Evolutionary conservation across 2,888 invertebrate species (phyloP).

Genomic region (Arrhopalites spinosus): DNA sequence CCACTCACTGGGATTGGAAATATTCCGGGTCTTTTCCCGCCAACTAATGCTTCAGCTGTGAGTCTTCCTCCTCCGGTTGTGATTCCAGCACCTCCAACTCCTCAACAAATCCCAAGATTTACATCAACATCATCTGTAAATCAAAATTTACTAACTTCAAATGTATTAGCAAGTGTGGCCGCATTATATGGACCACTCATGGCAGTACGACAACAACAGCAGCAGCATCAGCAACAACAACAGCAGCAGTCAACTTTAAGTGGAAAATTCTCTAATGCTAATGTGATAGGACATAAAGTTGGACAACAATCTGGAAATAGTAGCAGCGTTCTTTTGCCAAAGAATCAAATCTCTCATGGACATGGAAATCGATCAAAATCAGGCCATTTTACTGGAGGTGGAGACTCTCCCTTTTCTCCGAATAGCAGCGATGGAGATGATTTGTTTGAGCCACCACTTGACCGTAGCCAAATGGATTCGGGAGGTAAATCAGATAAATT

Average conservation of each 20-base stretch:
- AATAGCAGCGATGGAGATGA: slow-evolving; percentile 88
- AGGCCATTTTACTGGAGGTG: slow-evolving; percentile 28
- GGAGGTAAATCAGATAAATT: slow-evolving; percentile 13
- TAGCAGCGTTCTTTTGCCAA: slow-evolving; percentile 43
- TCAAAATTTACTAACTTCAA: slow-evolving; percentile 40
- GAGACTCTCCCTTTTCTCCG: slow-evolving; percentile 79
- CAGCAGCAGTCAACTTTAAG: slow-evolving; percentile 64
- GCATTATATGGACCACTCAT: slow-evolving; percentile 46
- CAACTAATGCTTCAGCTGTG: slow-evolving; percentile 3
- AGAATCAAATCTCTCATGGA: slow-evolving; percentile 43
- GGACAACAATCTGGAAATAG: slow-evolving; percentile 12
- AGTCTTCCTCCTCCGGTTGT: slow-evolving; percentile 39
- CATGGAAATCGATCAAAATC: slow-evolving; percentile 13
- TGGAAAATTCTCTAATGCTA: slow-evolving; percentile 62
- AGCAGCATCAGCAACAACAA: slow-evolving; percentile 58
- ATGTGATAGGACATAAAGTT: slow-evolving; percentile 36
- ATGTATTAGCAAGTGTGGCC: slow-evolving; percentile 51
- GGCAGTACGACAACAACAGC: slow-evolving; percentile 57
- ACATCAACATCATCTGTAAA: slow-evolving; percentile 20
- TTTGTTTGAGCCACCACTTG: slow-evolving; percentile 76
- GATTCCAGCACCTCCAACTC: slow-evolving; percentile 44
- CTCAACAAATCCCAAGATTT: slow-evolving; percentile 31
- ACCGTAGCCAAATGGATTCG: slow-evolving; percentile 29
- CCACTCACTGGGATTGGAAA: slow-evolving; percentile 46
- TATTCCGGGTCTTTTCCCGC: slow-evolving; percentile 46